phyloP scores from a whole-genome alignment of 2,797 vertebrate genomes.

The Vireo griseus region DNA sequence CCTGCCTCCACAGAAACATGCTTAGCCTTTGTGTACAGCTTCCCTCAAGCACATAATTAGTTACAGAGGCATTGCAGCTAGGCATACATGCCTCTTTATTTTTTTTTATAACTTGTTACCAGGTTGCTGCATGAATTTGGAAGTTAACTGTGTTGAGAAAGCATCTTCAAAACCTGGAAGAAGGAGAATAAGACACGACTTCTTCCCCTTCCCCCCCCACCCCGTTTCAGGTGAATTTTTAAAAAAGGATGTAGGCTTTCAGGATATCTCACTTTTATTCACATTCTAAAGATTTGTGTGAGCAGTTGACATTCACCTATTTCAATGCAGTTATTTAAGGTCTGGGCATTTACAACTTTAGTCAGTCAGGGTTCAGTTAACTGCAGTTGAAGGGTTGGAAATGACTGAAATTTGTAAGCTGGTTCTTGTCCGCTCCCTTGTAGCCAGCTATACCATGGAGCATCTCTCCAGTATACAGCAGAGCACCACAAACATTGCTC shows the following conservation, averaged over 20 bases:
- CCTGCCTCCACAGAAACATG: background rate
- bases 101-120: background rate
- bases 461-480: background rate
- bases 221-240: background rate
- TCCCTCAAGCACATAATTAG: background rate
- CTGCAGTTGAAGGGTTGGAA: background rate
- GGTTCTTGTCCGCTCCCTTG: background rate
- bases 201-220: fast-evolving
- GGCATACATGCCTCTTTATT: background rate
- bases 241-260: background rate
- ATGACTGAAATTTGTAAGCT: background rate
- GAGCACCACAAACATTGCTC: background rate
- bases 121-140: background rate
- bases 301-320: background rate
- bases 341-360: background rate
- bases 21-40: background rate
- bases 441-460: background rate
- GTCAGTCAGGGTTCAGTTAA: background rate
- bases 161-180: background rate
- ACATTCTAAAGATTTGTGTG: background rate
- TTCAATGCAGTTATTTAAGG: background rate
- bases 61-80: background rate
- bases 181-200: background rate
- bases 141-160: background rate
- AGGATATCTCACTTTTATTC: background rate